Percentiles rank a stretch among this genome's conserved stretches.
Evolutionary conservation across 2,797 vertebrate genomes (phyloP).

Genomic region (Serranus cabrilla): DNA sequence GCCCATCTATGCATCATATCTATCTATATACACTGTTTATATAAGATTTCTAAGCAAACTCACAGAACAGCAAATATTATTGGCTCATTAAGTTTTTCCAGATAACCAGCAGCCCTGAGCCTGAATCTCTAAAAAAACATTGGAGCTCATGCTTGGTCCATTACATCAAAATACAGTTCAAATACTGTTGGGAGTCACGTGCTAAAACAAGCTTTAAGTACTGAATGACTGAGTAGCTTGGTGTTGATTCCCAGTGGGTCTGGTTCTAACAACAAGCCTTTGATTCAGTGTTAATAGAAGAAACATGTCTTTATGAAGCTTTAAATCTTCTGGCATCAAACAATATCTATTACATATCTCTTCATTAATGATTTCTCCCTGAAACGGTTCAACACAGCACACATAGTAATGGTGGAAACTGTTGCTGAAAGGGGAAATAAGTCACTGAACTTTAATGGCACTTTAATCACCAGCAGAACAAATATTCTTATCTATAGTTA

Average conservation of each 20-base stretch:
- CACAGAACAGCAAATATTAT: slow-evolving; percentile 1
- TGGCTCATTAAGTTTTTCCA: slow-evolving; percentile 19
- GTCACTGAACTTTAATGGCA: neutral
- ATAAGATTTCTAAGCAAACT: neutral
- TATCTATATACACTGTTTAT: neutral
- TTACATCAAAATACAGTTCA: neutral
- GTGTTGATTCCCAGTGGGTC: neutral
- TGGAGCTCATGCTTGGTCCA: neutral
- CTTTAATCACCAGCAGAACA: neutral
- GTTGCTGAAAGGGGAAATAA: slow-evolving; percentile 14
- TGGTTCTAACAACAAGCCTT: slow-evolving; percentile 1
- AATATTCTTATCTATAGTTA: neutral
- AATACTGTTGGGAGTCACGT: neutral
- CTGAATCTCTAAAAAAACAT: too few species aligned
- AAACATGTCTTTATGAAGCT: slow-evolving; percentile 1
- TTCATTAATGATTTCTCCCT: neutral
- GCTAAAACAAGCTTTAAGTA: too few species aligned
- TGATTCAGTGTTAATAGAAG: neutral
- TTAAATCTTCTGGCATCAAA: neutral
- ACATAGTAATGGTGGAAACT: slow-evolving; percentile 8
- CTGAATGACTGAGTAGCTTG: neutral
- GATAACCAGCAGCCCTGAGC: neutral
- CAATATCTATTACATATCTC: too few species aligned
- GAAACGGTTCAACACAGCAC: neutral
- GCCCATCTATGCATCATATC: neutral